Base-by-base conservation (phyloP, 2,113 vertebrate genomes). In the Archocentrus centrarchus region DNA sequence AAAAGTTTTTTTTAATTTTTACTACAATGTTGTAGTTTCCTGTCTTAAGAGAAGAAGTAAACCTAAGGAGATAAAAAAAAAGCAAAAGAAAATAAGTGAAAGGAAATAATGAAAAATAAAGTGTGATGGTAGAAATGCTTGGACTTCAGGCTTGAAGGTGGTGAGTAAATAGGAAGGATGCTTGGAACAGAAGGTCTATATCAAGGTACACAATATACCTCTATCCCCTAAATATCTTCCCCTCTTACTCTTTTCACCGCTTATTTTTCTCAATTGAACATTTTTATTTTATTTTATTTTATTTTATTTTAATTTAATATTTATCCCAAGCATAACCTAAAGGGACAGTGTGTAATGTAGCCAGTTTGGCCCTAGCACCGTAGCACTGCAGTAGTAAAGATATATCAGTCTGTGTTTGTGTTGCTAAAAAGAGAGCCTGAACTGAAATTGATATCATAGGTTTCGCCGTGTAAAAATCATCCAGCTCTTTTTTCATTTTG, bases 391-490 rank as follows among this genome's bases (percentile, higher is more conserved):
- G 53, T 37, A 50, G 13, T 9, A 47, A 44, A 77, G 18, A 22
- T 30, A 61, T 24, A 86, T 86, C 61, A 64, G 27, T 82, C 27
- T 78, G 6, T 80, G 75, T 77, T 84, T 81, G n/a, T 59, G 50
- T 84, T 63, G 79, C 63, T 73, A 17, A 64, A 11, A 79, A 79
- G 47, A 82, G 59, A 57, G 18, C 14, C 30, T 57, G 7, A 81
- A 84, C 17, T 64, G 57, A 57, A 60, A 59, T 24, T 82, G 37
- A 82, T 64, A 41, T 11, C 41, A 59, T 57, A 35, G 75, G 60
- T 70, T 85, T 3, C 13, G 35, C 35, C 80, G 61, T 78, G 57
- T 18, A 37, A 30, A 39, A 81, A 70, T 81, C 57, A 59, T 80
- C 83, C n/a, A 37, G 53, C 27, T 78, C 59, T 13, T 35, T 84